Percentiles rank a stretch among this genome's conserved stretches.
These are phyloP conservation scores for Oncorhynchus gorbuscha DNA, from an alignment of 2,113 vertebrate species.

Conservation along the genomic window DNA sequence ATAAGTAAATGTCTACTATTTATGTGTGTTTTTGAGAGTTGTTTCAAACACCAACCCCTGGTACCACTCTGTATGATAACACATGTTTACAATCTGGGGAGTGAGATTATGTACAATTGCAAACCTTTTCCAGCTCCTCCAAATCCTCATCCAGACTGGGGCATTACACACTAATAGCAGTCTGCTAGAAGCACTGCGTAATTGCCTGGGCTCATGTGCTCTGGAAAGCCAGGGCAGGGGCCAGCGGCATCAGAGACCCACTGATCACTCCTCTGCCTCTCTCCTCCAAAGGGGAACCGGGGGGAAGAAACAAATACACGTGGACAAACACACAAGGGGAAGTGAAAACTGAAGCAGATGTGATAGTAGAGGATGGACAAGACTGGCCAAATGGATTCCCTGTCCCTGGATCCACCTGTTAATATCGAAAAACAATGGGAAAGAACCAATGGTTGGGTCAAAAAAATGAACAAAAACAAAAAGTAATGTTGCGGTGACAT, in stretches of 20 bases:
- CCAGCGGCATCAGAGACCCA: constrained; percentile 69
- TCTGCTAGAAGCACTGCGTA: constrained; percentile 57
- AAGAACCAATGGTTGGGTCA: constrained; percentile 4
- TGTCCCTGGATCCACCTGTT: constrained; percentile 54
- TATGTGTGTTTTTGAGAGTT: not conserved
- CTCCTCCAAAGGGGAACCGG: constrained; percentile 38
- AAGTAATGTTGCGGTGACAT: constrained; percentile 66
- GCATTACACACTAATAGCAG: constrained; percentile 60
- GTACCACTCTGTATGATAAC: constrained; percentile 1
- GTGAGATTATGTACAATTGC: constrained; percentile 16
- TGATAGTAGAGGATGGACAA: constrained; percentile 53
- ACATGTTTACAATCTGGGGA: constrained; percentile 17
- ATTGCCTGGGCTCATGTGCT: constrained; percentile 66
- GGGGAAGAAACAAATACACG: constrained; percentile 63
- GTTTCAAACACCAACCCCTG: not conserved
- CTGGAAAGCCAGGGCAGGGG: constrained; percentile 66
- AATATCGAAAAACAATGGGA: constrained; percentile 67
- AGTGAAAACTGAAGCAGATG: constrained; percentile 74
- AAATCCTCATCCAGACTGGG: constrained; percentile 44
- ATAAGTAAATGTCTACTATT: not conserved
- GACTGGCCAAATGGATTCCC: constrained; percentile 17
- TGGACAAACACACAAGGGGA: constrained; percentile 68
- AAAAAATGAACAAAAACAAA: constrained; percentile 47
- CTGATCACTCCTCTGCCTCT: constrained; percentile 68
- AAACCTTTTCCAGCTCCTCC: constrained; percentile 1